Evolutionary conservation across 2,888 invertebrate species (phyloP).

Genomic region (Cerceris ruficornis): DNA sequence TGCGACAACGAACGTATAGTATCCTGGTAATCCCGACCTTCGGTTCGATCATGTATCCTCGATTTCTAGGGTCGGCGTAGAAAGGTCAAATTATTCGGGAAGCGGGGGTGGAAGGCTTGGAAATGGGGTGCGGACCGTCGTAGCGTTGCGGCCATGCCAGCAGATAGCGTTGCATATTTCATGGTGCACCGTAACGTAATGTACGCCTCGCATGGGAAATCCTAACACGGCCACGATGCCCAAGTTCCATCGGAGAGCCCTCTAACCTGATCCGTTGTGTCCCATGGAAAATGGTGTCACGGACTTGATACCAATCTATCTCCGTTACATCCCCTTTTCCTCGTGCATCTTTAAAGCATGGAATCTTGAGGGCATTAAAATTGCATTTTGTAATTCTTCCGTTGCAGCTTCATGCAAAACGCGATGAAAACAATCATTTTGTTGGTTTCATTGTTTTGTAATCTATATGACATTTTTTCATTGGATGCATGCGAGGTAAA

Average conservation of each 20-base stretch:
- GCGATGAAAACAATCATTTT: too few species aligned
- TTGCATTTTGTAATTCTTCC: background rate
- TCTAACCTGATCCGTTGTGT: slow-evolving; percentile 51
- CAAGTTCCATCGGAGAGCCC: slow-evolving; percentile 43
- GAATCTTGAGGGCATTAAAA: background rate
- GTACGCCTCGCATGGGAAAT: slow-evolving; percentile 79
- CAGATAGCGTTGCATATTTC: slow-evolving; percentile 78
- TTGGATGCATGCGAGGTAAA: too few species aligned
- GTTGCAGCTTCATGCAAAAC: too few species aligned
- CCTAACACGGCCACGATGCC: slow-evolving; percentile 70
- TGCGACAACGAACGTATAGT: background rate
- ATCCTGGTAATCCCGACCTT: slow-evolving; percentile 35
- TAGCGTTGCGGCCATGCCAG: slow-evolving; percentile 67
- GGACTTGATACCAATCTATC: slow-evolving; percentile 42
- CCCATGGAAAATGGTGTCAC: slow-evolving; percentile 38
- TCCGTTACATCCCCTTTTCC: background rate
- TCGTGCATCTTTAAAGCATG: background rate
- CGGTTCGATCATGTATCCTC: slow-evolving; percentile 28
- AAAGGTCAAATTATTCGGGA: slow-evolving; percentile 23
- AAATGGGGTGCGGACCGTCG: slow-evolving; percentile 64
- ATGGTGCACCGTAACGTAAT: slow-evolving; percentile 75
- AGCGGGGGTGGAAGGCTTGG: slow-evolving; percentile 45
- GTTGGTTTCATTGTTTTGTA: too few species aligned
- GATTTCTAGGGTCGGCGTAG: slow-evolving; percentile 18
- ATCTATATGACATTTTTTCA: too few species aligned